Evolutionary conservation across 2,797 vertebrate species (phyloP).

Genomic region (Acropternis orthonyx): DNA sequence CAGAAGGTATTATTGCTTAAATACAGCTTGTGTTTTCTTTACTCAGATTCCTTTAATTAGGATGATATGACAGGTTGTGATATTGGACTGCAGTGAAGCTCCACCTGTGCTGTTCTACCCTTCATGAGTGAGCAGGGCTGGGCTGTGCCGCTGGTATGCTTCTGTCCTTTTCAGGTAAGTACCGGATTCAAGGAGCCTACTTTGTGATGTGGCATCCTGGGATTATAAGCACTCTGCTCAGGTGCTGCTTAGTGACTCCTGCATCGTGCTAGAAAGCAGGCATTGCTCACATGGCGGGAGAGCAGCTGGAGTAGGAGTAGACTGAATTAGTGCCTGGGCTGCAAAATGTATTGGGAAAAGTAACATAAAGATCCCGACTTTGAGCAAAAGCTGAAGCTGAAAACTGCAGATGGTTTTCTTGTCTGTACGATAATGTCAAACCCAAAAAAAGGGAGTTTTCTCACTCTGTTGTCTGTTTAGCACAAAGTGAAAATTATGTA

Average conservation of each 20-base stretch:
- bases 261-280: background rate
- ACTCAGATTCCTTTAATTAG: background rate
- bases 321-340: constrained; percentile 7
- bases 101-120: background rate
- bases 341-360: background rate
- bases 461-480: constrained; percentile 58
- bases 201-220: background rate
- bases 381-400: constrained; percentile 44
- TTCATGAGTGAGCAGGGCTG: background rate
- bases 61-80: background rate
- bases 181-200: background rate
- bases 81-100: background rate
- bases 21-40: constrained; percentile 44
- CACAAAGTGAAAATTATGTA: constrained; percentile 22
- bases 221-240: background rate
- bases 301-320: background rate
- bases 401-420: constrained; percentile 66
- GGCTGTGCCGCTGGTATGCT: background rate
- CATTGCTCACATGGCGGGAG: background rate
- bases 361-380: constrained; percentile 42
- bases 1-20: constrained; percentile 43
- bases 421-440: constrained; percentile 55
- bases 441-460: constrained; percentile 59
- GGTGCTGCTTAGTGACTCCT: background rate
- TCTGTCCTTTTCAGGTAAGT: background rate